phyloP scores from a whole-genome alignment of 2,888 invertebrate genomes.

The Leptopterna dolabrata region DNA sequence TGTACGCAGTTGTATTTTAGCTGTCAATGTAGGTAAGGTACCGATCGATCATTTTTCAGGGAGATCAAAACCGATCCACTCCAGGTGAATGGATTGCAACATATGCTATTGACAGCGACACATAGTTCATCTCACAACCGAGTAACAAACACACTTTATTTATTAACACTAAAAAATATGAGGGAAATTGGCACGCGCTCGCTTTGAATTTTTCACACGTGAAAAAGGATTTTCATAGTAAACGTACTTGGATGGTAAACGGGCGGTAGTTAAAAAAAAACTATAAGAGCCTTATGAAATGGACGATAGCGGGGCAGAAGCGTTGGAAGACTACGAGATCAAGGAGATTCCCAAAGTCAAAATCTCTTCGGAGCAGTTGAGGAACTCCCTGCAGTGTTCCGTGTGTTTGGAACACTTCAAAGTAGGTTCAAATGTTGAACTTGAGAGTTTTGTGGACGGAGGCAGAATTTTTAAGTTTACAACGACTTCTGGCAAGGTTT shows the following conservation, averaged over 20 bases:
- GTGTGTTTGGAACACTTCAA: constrained; percentile 24
- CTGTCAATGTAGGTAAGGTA: too few species aligned
- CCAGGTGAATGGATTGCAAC: background rate
- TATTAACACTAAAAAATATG: background rate
- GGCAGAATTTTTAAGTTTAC: too few species aligned
- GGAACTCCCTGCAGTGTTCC: background rate
- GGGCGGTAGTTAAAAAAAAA: background rate
- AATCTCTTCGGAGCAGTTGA: background rate
- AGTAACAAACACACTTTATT: background rate
- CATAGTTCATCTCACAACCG: background rate
- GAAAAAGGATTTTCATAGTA: background rate
- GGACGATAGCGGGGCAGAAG: constrained; percentile 23
- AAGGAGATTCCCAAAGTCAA: background rate
- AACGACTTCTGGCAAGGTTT: too few species aligned
- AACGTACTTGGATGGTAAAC: background rate
- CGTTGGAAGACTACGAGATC: background rate
- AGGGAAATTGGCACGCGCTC: background rate
- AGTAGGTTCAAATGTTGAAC: background rate
- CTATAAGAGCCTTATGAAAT: background rate
- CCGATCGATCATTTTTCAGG: too few species aligned
- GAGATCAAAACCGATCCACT: background rate
- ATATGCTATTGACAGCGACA: background rate
- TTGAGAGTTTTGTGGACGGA: too few species aligned
- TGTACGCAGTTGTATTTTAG: too few species aligned
- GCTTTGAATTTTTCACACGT: background rate